Evolutionary conservation across 2,113 vertebrate species (phyloP), one percentile per base, ranked within the genome.

Genomic region (Myrmecophaga tridactyla): DNA sequence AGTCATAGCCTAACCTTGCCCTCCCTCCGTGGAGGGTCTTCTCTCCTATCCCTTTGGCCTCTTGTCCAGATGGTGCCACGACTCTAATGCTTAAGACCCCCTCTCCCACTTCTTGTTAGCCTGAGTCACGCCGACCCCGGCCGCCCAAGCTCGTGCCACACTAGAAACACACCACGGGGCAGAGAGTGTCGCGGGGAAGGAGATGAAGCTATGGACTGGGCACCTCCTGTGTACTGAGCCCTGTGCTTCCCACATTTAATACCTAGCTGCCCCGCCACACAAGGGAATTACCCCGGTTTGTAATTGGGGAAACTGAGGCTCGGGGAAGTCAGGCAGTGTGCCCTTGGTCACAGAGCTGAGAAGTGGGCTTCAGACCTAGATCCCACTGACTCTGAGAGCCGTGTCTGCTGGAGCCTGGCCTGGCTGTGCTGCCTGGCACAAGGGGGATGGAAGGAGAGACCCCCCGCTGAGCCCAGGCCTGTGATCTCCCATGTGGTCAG

Each of bases 131-230:
- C 7, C 6, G 76, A 10, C 53, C 15, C 11, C 18, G 31, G 85
- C 76, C 86, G 56, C 20, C 69, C 20, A 27, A 18, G 70, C 34
- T 48, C 29, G 21, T 70, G n/a, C 65, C 41, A 1, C 31, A 23
- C 25, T 14, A 53, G 23, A 69, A 36, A 48, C 69, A 0, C 21
- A 0, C 21, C 6, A 2, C 25, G 7, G 82, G 39, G 18, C 70
- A 41, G 72, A 65, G 65, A 11, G 51, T 25, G 15, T 29, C n/a
- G 0, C 25, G 48, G 31, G 31, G 13, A 31, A 43, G 60, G 41
- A 41, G 62, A 41, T 3, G 1, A 25, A 27, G 53, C 43, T 31
- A 3, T 25, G 0, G 0, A 2, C 0, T 1, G 46, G 41, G 12
- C 27, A 0, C 31, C 46, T 14, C 20, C 81, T 18, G 3, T 9